These are phyloP conservation scores for Spodoptera litura DNA, from an alignment of 1,140 invertebrate species.

Conservation along the genomic window DNA sequence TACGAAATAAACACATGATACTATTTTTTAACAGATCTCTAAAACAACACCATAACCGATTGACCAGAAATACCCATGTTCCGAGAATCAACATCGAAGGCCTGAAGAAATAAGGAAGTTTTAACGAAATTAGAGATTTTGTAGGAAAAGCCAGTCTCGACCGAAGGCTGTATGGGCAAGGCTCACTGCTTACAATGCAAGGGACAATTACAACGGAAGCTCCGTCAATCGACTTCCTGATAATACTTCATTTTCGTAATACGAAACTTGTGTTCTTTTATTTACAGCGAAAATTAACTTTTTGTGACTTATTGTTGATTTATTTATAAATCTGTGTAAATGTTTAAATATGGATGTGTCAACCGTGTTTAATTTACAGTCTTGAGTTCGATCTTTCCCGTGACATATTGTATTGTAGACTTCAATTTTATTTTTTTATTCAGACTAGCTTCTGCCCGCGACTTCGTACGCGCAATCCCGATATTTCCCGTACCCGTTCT, in stretches of 20 bases:
- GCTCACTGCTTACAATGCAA: neutral
- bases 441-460: too few relatives aligned
- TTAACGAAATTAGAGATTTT: constrained; percentile 22
- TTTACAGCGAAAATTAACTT: constrained; percentile 32
- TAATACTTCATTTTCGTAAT: constrained; percentile 12
- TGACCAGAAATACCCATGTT: neutral
- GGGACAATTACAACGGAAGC: constrained; percentile 40
- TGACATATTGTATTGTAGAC: too few relatives aligned
- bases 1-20: too few relatives aligned
- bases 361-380: neutral
- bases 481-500: too few relatives aligned
- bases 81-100: constrained; percentile 10
- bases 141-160: constrained; percentile 22
- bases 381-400: neutral
- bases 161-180: constrained; percentile 30
- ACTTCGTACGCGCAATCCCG: too few relatives aligned
- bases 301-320: constrained; percentile 16
- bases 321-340: neutral
- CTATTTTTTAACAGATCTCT: too few relatives aligned
- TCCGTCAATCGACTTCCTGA: constrained; percentile 17
- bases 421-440: too few relatives aligned
- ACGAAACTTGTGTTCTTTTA: constrained; percentile 14
- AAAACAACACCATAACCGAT: neutral
- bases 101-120: constrained; percentile 25
- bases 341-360: neutral